A percentile compares a stretch with the other conserved stretches of the same genome.
Evolutionary conservation across 1,140 invertebrate species (phyloP).

Genomic region (Panagrolaimus sp.): DNA sequence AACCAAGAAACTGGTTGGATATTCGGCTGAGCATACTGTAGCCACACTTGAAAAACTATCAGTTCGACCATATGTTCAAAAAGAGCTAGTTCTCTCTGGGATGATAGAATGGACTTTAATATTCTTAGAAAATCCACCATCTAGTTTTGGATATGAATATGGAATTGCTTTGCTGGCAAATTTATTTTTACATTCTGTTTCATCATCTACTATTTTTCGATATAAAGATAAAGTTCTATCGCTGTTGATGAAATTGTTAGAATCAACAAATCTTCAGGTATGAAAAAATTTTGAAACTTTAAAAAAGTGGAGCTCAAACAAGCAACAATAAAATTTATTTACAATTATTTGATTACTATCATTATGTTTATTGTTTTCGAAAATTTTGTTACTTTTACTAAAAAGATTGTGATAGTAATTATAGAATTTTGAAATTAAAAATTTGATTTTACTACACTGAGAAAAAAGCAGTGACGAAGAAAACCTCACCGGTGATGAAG

Average conservation of each 20-base stretch:
- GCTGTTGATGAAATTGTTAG: slow-evolving; percentile 25
- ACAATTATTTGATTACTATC: too few species aligned
- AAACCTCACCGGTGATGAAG: too few species aligned
- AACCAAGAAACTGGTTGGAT: slow-evolving; percentile 26
- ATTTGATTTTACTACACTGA: too few species aligned
- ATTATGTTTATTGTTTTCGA: too few species aligned
- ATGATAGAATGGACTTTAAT: slow-evolving; percentile 45
- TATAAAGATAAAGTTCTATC: slow-evolving; percentile 35
- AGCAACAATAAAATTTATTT: too few species aligned
- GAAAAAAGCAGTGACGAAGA: too few species aligned
- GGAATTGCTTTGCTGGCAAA: slow-evolving; percentile 44
- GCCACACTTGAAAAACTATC: slow-evolving; percentile 46
- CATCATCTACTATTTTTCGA: slow-evolving; percentile 44
- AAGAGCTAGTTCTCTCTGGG: slow-evolving; percentile 41
- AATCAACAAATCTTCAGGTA: slow-evolving; percentile 33
- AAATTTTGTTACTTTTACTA: too few species aligned
- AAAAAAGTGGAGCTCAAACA: too few species aligned
- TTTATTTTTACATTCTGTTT: slow-evolving; percentile 39
- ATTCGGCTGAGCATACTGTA: slow-evolving; percentile 38
- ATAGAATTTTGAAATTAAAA: too few species aligned
- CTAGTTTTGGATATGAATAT: slow-evolving; percentile 37
- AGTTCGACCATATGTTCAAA: slow-evolving; percentile 38
- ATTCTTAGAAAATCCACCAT: slow-evolving; percentile 23
- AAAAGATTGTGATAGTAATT: too few species aligned
- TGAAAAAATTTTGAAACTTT: too few species aligned